Evolutionary conservation across 53 echinoderm and acorn worm genomes (phyloP).

Genomic region (Holothuria leucospilota): DNA sequence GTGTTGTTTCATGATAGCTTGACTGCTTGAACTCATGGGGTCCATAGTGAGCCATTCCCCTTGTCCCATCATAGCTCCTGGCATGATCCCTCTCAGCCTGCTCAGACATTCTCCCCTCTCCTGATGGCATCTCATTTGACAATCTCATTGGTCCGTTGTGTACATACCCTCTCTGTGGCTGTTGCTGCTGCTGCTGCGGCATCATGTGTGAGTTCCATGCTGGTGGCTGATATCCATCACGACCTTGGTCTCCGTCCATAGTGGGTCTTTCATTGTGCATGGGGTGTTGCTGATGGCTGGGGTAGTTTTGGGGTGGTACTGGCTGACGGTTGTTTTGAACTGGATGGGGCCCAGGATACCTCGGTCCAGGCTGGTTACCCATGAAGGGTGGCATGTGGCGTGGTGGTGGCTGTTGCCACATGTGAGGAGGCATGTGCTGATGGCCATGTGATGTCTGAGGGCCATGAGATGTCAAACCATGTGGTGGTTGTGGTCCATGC

Average conservation of each 20-base stretch:
- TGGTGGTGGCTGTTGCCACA: slow-evolving; percentile 71
- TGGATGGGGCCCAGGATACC: slow-evolving; percentile 61
- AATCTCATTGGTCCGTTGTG: slow-evolving; percentile 33
- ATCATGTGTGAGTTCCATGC: slow-evolving; percentile 27
- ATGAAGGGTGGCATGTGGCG: slow-evolving; percentile 47
- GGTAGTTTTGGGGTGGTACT: slow-evolving; percentile 27
- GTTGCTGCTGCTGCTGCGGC: slow-evolving; percentile 36
- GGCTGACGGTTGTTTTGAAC: slow-evolving; percentile 33
- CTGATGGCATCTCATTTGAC: neutral
- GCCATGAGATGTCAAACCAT: slow-evolving; percentile 41
- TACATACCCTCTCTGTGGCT: slow-evolving; percentile 21
- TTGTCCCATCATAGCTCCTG: neutral
- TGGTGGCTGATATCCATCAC: slow-evolving; percentile 2
- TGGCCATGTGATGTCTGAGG: slow-evolving; percentile 25
- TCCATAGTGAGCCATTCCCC: slow-evolving; percentile 30
- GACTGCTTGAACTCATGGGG: slow-evolving; percentile 32
- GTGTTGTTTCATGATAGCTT: neutral
- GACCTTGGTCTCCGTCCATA: slow-evolving; percentile 19
- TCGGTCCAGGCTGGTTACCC: slow-evolving; percentile 39
- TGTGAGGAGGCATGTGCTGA: slow-evolving; percentile 57
- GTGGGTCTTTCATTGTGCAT: slow-evolving; percentile 13
- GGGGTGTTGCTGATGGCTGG: slow-evolving; percentile 26
- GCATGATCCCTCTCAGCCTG: slow-evolving; percentile 2
- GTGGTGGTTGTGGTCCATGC: slow-evolving; percentile 28
- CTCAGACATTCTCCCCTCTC: slow-evolving; percentile 15